A percentile compares a stretch with the other conserved stretches of the same genome.
phyloP scores from a whole-genome alignment of 2,113 vertebrate genomes.

The Colinus virginianus region DNA sequence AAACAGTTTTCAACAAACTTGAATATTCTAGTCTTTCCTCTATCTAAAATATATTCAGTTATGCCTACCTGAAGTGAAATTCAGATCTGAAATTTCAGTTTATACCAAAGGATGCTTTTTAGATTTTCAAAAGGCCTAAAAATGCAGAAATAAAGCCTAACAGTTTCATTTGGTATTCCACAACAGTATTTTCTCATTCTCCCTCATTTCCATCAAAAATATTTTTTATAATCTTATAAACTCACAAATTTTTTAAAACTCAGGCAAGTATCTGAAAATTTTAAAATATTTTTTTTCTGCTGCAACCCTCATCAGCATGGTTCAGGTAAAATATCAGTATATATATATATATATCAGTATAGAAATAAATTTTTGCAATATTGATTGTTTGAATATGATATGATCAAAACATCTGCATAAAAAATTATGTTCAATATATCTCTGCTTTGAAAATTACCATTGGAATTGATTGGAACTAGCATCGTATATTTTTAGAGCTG shows the following conservation, averaged over 20 bases:
- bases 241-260: neutral
- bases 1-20: neutral
- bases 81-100: neutral
- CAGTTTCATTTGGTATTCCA: neutral
- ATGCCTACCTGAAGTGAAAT: neutral
- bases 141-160: neutral
- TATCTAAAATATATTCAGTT: neutral
- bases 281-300: neutral
- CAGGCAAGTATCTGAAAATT: neutral
- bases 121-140: neutral
- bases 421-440: neutral
- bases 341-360: neutral
- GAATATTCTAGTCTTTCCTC: neutral
- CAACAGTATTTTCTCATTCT: neutral
- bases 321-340: neutral
- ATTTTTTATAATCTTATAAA: neutral
- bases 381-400: neutral
- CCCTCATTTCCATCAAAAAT: neutral
- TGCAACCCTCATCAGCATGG: neutral
- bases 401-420: neutral
- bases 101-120: neutral
- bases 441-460: neutral
- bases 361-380: neutral
- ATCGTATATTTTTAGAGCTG: conserved; percentile 16
- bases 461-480: neutral